These are phyloP conservation scores for Alcis repandata DNA, from an alignment of 2,888 invertebrate species.

Conservation along the genomic window DNA sequence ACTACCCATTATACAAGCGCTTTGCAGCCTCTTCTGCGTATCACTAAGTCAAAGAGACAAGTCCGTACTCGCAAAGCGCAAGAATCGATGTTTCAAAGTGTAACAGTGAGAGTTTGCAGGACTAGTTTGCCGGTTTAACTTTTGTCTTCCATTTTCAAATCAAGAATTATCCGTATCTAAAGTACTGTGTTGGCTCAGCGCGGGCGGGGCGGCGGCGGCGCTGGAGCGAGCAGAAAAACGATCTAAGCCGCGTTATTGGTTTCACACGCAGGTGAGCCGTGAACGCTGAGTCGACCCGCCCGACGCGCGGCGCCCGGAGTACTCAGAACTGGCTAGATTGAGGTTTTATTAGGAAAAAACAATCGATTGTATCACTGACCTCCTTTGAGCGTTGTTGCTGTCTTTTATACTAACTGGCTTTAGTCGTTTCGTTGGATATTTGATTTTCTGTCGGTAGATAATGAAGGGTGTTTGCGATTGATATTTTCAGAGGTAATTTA, in stretches of 20 bases:
- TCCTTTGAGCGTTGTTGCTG: neutral
- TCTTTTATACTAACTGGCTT: neutral
- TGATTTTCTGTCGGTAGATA: too few relatives aligned
- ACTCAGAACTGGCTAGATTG: neutral
- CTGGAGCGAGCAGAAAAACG: slow-evolving; percentile 35
- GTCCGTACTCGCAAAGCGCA: too few relatives aligned
- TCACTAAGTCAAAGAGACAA: neutral
- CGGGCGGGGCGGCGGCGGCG: neutral
- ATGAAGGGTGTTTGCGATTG: too few relatives aligned
- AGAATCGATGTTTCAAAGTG: too few relatives aligned
- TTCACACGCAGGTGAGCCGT: slow-evolving; percentile 37
- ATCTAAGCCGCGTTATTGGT: slow-evolving; percentile 39
- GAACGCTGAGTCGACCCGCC: slow-evolving; percentile 29
- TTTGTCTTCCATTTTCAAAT: neutral
- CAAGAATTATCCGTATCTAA: neutral
- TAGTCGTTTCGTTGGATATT: too few relatives aligned
- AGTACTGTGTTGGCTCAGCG: slow-evolving; percentile 1
- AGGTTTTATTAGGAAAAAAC: neutral
- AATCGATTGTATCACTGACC: neutral
- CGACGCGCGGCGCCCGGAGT: neutral
- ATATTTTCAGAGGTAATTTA: too few relatives aligned
- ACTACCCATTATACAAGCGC: too few relatives aligned
- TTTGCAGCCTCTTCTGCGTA: neutral
- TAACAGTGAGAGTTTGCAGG: too few relatives aligned
- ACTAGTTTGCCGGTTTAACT: too few relatives aligned